Evolutionary conservation across 2,888 invertebrate species (phyloP).

Genomic region (Dusona sp.): DNA sequence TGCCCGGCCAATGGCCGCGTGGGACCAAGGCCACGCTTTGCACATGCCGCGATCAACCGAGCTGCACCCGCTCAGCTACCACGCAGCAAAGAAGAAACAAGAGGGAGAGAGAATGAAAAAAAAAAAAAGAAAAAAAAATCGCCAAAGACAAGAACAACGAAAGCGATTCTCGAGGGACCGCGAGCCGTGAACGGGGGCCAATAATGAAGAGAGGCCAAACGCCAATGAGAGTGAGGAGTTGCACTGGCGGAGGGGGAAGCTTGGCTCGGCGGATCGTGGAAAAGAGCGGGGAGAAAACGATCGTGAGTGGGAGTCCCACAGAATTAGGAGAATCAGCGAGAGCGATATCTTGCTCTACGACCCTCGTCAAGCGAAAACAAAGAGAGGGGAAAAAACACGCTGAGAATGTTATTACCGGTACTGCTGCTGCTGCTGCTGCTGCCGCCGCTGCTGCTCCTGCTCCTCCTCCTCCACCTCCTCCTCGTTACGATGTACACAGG

Average conservation of each 20-base stretch:
- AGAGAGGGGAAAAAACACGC: not conserved
- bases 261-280: slow-evolving; percentile 29
- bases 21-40: slow-evolving; percentile 82
- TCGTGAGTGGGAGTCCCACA: not conserved
- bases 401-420: not conserved
- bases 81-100: slow-evolving; percentile 32
- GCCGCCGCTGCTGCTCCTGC: too few species aligned
- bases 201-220: slow-evolving; percentile 55
- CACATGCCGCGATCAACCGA: slow-evolving; percentile 72
- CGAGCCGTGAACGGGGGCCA: slow-evolving; percentile 47
- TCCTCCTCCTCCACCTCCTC: not conserved
- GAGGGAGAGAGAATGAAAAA: slow-evolving; percentile 58
- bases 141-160: slow-evolving; percentile 51
- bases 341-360: slow-evolving; percentile 14
- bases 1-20: slow-evolving; percentile 82
- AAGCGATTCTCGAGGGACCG: slow-evolving; percentile 58
- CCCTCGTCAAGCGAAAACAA: not conserved
- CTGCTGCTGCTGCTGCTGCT: too few species aligned
- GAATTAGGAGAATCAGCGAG: slow-evolving; percentile 28
- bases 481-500: slow-evolving; percentile 10
- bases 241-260: not conserved
- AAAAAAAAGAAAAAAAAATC: slow-evolving; percentile 54
- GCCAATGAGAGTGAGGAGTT: slow-evolving; percentile 49
- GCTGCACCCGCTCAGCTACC: slow-evolving; percentile 54
- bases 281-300: slow-evolving; percentile 10